phyloP scores from a whole-genome alignment of 2,113 vertebrate species.

The Puntigrus tetrazona region DNA sequence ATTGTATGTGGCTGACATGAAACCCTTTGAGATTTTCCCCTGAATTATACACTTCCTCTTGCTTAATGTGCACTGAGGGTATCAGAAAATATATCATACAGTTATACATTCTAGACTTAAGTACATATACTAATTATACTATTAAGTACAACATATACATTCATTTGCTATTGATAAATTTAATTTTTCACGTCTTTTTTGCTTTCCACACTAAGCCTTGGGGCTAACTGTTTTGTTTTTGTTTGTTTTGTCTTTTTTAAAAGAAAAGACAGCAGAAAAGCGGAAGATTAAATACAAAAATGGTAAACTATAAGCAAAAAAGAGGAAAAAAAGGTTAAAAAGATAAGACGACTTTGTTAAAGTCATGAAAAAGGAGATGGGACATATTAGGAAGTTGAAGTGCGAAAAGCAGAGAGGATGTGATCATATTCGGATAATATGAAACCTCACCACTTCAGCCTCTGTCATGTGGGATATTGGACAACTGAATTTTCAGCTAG shows the following conservation, averaged over 20 bases:
- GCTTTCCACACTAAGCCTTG: not conserved
- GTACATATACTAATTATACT: no score
- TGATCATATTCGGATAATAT: constrained; percentile 6
- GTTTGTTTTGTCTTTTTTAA: no score
- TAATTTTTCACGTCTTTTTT: not conserved
- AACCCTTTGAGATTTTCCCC: not conserved
- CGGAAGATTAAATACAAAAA: not conserved
- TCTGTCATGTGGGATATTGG: constrained; percentile 21
- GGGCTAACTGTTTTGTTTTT: not conserved
- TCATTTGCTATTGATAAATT: not conserved
- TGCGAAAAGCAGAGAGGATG: constrained; percentile 5
- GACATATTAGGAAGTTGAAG: not conserved
- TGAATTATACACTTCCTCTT: not conserved
- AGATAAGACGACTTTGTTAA: not conserved
- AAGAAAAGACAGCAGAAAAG: not conserved
- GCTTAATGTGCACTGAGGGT: not conserved
- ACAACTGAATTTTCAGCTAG: constrained; percentile 67
- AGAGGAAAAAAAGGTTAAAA: no score
- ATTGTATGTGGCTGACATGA: not conserved
- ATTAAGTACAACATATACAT: no score
- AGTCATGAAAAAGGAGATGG: not conserved
- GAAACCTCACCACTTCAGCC: constrained; percentile 60
- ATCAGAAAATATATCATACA: not conserved
- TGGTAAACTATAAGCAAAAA: not conserved
- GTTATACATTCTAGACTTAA: not conserved